phyloP scores from a whole-genome alignment of 2,113 vertebrate genomes.

The Marmota flaviventris region DNA sequence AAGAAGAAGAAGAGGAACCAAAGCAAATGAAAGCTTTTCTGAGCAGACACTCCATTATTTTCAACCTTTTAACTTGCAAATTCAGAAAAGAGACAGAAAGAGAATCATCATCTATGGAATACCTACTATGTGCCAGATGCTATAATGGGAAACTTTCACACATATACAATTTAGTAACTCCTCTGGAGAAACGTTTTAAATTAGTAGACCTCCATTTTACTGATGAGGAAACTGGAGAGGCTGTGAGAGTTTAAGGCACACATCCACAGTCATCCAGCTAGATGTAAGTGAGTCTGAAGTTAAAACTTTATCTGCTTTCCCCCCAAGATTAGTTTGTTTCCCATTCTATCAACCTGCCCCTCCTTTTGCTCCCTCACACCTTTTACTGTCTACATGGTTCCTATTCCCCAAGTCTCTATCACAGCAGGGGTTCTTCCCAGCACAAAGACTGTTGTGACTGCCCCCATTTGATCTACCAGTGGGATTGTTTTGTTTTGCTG shows the following conservation, averaged over 20 bases:
- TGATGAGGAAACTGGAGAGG: not conserved
- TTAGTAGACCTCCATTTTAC: not conserved
- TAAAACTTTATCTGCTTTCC: not conserved
- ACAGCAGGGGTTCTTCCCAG: not conserved
- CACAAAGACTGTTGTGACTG: not conserved
- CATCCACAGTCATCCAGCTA: not conserved
- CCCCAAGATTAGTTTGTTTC: not conserved
- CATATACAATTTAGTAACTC: not conserved
- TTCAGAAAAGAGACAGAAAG: not conserved
- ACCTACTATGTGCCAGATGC: not conserved
- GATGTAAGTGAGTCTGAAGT: not conserved
- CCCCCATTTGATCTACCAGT: constrained; percentile 25
- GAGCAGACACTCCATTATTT: not conserved
- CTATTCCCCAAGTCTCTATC: not conserved
- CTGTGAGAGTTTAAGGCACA: not conserved
- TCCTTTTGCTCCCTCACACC: not conserved
- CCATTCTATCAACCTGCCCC: not conserved
- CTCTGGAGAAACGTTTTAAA: not conserved
- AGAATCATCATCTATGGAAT: not conserved
- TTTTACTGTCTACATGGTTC: not conserved
- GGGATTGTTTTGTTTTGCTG: constrained; percentile 36
- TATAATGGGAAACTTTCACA: not conserved
- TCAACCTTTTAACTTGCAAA: not conserved
- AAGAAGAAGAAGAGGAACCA: not conserved
- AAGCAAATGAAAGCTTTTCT: not conserved